Conservation (phyloP, 2,797 vertebrate genomes). For the Arnoldichthys spilopterus region DNA sequence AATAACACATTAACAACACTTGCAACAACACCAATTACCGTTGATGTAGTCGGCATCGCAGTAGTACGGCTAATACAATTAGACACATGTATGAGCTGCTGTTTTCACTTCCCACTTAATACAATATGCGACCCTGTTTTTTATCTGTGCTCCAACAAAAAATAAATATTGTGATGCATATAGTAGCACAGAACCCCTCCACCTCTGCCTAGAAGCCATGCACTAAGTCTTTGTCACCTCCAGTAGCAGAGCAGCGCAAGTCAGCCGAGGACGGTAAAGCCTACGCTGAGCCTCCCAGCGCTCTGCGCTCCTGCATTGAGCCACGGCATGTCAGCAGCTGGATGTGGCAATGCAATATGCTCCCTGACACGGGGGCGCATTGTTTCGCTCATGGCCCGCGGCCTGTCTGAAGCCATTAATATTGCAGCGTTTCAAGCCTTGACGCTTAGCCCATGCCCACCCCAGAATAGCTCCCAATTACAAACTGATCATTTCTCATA, state of each 20-base stretch:
- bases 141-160: too few relatives aligned
- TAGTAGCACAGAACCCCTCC: neutral
- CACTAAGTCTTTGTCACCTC: constrained; percentile 44
- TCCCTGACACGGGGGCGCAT: constrained; percentile 79
- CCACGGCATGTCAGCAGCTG: constrained; percentile 75
- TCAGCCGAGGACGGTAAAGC: constrained; percentile 62
- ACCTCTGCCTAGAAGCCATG: neutral
- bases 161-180: too few relatives aligned
- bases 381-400: constrained; percentile 77
- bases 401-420: constrained; percentile 83
- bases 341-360: constrained; percentile 81
- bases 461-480: constrained; percentile 65
- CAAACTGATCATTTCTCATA: constrained; percentile 75
- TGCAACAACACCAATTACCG: too few relatives aligned
- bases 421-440: constrained; percentile 71
- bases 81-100: too few relatives aligned
- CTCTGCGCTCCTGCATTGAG: constrained; percentile 73
- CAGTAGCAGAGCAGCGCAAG: constrained; percentile 59
- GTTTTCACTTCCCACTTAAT: too few relatives aligned
- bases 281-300: constrained; percentile 48
- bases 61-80: too few relatives aligned
- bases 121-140: too few relatives aligned
- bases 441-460: constrained; percentile 62
- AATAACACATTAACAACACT: too few relatives aligned
- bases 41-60: too few relatives aligned